These are phyloP conservation scores for Chaenodraco wilsoni DNA, from an alignment of 2,797 vertebrate genomes.

Conservation along the genomic window DNA sequence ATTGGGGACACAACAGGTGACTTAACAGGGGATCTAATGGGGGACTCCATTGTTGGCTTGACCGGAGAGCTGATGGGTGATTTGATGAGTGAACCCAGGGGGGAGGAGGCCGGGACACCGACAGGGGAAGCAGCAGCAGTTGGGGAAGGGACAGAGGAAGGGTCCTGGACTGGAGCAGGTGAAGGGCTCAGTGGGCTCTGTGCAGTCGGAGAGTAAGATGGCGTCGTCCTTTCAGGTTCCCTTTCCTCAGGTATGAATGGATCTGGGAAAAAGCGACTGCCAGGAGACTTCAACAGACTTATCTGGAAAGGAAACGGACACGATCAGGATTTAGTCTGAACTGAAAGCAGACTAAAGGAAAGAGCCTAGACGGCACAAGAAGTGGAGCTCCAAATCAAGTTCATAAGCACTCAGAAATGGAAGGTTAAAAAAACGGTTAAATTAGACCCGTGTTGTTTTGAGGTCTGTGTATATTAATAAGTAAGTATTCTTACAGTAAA, in stretches of 20 bases:
- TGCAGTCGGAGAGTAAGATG: conserved; percentile 59
- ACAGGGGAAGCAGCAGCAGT: conserved; percentile 9
- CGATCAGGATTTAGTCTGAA: conserved; percentile 2
- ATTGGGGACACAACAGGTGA: conserved; percentile 79
- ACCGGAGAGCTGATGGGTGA: conserved; percentile 52
- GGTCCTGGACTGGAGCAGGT: conserved; percentile 18
- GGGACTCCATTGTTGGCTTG: conserved; percentile 9
- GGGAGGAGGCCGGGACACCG: conserved; percentile 19
- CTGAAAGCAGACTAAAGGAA: neutral
- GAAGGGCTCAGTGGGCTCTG: conserved; percentile 66
- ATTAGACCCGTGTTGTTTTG: too few relatives aligned
- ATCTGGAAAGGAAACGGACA: conserved; percentile 55
- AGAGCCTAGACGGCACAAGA: too few relatives aligned
- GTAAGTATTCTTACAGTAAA: too few relatives aligned
- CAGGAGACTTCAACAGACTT: conserved; percentile 74
- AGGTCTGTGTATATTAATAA: too few relatives aligned
- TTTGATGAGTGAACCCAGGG: conserved; percentile 18
- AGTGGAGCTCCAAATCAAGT: too few relatives aligned
- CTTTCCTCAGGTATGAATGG: conserved; percentile 78
- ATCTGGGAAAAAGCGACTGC: conserved; percentile 84
- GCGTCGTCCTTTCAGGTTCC: conserved; percentile 33
- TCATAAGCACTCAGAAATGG: too few relatives aligned
- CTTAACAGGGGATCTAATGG: conserved; percentile 73
- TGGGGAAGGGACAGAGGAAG: conserved; percentile 54
- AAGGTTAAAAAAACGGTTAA: too few relatives aligned